Evolutionary conservation across 1,140 invertebrate species (phyloP).

Genomic region (Hyles vespertilio): DNA sequence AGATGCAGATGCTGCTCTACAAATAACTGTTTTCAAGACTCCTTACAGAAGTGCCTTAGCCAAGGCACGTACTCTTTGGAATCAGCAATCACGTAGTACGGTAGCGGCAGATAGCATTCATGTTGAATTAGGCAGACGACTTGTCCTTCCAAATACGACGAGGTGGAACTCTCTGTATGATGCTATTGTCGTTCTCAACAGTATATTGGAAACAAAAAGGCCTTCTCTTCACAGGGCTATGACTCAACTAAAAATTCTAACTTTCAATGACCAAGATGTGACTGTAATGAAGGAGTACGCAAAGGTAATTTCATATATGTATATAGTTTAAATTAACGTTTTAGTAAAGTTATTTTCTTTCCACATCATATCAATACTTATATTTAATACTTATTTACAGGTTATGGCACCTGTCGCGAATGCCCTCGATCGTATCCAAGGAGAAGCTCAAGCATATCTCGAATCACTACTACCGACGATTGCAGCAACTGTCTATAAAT

Average conservation of each 20-base stretch:
- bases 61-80: slow-evolving; percentile 22
- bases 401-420: slow-evolving; percentile 9
- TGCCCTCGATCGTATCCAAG: slow-evolving; percentile 10
- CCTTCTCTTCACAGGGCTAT: slow-evolving; percentile 18
- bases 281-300: slow-evolving; percentile 12
- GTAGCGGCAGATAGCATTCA: slow-evolving; percentile 16
- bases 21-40: slow-evolving; percentile 16
- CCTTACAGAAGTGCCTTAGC: slow-evolving; percentile 14
- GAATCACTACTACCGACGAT: slow-evolving; percentile 20
- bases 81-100: slow-evolving; percentile 19
- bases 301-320: slow-evolving; percentile 10
- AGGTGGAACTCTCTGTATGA: slow-evolving; percentile 17
- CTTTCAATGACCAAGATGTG: slow-evolving; percentile 23
- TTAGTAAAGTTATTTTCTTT: slow-evolving; percentile 10
- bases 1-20: slow-evolving; percentile 18
- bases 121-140: slow-evolving; percentile 13
- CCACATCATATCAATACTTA: slow-evolving; percentile 10
- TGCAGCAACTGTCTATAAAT: slow-evolving; percentile 25
- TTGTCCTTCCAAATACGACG: slow-evolving; percentile 16
- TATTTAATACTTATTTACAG: slow-evolving; percentile 14
- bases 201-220: slow-evolving; percentile 21
- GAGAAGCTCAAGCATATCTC: slow-evolving; percentile 25
- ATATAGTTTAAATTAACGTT: slow-evolving; percentile 9
- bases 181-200: slow-evolving; percentile 16
- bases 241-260: slow-evolving; percentile 16